These are phyloP conservation scores for Spilosoma lubricipeda DNA, from an alignment of 2,888 invertebrate genomes.

Conservation along the genomic window DNA sequence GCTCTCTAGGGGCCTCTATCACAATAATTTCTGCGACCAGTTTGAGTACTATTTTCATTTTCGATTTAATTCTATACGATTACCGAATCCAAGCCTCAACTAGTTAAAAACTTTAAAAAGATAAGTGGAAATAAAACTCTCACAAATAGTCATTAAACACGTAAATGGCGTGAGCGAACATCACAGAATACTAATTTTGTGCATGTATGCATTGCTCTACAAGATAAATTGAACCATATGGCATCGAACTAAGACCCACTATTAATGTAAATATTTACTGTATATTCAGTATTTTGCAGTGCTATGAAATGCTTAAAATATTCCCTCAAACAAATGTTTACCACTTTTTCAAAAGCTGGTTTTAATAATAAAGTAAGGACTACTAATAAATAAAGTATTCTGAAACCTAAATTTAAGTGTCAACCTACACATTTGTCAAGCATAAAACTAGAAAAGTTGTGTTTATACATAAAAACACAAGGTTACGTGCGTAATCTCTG, in stretches of 20 bases:
- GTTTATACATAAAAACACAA: constrained; percentile 5
- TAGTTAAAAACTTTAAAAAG: background rate
- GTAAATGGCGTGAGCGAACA: background rate
- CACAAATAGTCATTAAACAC: background rate
- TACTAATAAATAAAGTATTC: background rate
- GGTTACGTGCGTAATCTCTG: constrained; percentile 31
- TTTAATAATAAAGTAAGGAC: background rate
- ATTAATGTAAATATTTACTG: background rate
- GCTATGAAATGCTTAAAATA: background rate
- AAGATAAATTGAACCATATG: background rate
- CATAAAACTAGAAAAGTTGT: background rate
- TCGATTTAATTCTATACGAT: too few relatives aligned
- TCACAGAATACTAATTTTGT: background rate
- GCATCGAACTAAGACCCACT: background rate
- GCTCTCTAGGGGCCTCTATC: too few relatives aligned
- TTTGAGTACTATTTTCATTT: too few relatives aligned
- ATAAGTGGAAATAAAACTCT: background rate
- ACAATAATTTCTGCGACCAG: too few relatives aligned
- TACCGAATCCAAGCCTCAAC: background rate
- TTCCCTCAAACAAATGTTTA: background rate
- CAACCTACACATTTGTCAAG: background rate
- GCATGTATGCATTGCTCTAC: background rate
- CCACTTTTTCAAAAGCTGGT: background rate
- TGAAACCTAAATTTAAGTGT: background rate
- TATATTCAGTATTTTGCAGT: background rate